These are phyloP conservation scores for Phylloscopus trochilus DNA, from an alignment of 2,113 vertebrate genomes.

Conservation along the genomic window DNA sequence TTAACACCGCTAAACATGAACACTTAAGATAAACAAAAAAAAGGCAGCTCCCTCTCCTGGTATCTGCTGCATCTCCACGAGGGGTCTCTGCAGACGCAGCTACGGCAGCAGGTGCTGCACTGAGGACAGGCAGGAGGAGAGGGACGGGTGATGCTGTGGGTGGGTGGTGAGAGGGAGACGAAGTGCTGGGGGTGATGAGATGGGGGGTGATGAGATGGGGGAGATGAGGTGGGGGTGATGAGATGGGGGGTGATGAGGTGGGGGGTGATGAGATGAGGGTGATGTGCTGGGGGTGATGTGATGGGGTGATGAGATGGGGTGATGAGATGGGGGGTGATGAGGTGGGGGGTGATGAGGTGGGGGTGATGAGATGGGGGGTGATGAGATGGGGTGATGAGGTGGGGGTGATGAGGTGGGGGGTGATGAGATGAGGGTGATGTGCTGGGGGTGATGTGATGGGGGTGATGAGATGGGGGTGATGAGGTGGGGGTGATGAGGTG, in stretches of 20 bases:
- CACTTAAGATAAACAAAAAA: not conserved
- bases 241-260: fast-evolving
- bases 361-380: no score
- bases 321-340: not conserved
- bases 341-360: not conserved
- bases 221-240: no score
- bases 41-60: not conserved
- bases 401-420: fast-evolving
- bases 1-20: fast-evolving
- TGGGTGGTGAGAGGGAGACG: not conserved
- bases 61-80: not conserved
- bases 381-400: not conserved
- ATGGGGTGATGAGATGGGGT: no score
- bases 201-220: not conserved
- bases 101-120: fast-evolving
- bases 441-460: no score
- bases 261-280: no score
- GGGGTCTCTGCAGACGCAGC: not conserved
- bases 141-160: not conserved
- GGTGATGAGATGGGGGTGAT: not conserved
- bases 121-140: fast-evolving
- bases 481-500: fast-evolving
- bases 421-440: no score
- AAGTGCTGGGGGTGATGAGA: no score
- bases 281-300: fast-evolving